Evolutionary conservation across 2,888 invertebrate species (phyloP), one percentile per base, ranked within the genome.

Genomic region (Galerucella calmariensis): DNA sequence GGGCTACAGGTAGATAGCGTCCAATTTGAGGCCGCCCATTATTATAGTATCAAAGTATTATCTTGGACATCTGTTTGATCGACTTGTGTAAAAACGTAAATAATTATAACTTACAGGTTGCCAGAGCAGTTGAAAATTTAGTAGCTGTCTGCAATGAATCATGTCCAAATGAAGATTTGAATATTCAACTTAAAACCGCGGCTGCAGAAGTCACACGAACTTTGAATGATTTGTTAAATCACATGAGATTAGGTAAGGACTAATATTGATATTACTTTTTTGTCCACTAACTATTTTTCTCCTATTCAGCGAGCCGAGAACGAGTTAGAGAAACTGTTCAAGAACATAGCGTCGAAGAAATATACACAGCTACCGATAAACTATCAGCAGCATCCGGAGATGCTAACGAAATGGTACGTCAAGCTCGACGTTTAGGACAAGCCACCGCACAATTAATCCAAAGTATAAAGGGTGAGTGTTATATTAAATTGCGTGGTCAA

Each of bases 381-480:
- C 89, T 99, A 67, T 93, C 95, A 73, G 93, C 94, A 4, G 94
- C 95, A 14, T 90, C 91, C n/a, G 95, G 94, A 0, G 95, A 97
- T 87, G 92, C 97, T 0, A 93, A 93, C 9, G 97, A 98, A 88
- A 98, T 98, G 98, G 95, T 99, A 62, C 92, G 93, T 0, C 97
- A 98, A 85, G 98, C 98, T 0, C 89, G 96, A 68, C 92, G 95
- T 46, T 89, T 98, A 74, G 98, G 98, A 0, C 96, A 97, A 88
- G 98, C 98, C 27, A 98, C 98, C 0, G 96, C 98, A 0, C 94
- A 96, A 78, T 90, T 99, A 74, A 98, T 99, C 76, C 95, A 96
- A 83, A 95, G 95, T 82, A 98, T 99, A 84, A 97, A 98, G 79
- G 75, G 76, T 74, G 59, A 62, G 48, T 56, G 6, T 5, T 35